Conservation (phyloP, 2,113 vertebrate species). For the Phocoena sinus region DNA sequence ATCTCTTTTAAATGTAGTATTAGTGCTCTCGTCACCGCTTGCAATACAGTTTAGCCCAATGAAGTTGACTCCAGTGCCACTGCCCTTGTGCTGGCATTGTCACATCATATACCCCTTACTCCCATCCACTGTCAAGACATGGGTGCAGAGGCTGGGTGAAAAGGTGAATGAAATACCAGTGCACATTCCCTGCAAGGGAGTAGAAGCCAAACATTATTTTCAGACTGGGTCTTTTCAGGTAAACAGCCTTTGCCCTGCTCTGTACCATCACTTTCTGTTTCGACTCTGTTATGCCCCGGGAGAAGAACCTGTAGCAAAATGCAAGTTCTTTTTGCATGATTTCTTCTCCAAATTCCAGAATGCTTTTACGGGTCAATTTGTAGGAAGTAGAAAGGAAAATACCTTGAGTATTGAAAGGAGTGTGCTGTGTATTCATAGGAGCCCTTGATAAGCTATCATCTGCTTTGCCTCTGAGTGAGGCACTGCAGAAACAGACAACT, state of each 20-base stretch:
- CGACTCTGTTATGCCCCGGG: neutral
- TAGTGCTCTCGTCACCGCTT: neutral
- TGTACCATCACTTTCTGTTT: neutral
- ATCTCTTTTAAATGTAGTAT: neutral
- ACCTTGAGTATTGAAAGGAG: neutral
- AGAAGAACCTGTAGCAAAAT: conserved; percentile 6
- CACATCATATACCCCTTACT: neutral
- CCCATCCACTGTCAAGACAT: conserved; percentile 38
- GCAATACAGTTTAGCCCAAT: neutral
- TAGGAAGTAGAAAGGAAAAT: neutral
- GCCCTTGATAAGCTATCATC: neutral
- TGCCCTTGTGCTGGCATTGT: neutral
- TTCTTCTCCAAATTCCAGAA: conserved; percentile 22
- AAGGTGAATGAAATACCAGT: conserved; percentile 44
- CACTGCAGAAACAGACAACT: neutral
- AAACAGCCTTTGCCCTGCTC: neutral
- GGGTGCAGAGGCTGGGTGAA: neutral
- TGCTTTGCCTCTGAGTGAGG: neutral
- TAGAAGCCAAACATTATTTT: neutral
- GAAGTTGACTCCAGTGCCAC: neutral
- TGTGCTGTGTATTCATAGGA: neutral
- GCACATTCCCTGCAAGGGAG: neutral
- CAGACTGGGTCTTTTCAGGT: conserved; percentile 17
- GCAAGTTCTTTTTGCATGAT: neutral
- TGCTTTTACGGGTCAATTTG: conserved; percentile 8